Evolutionary conservation across 2,888 invertebrate species (phyloP).

Genomic region (Ganaspis brasiliensis): DNA sequence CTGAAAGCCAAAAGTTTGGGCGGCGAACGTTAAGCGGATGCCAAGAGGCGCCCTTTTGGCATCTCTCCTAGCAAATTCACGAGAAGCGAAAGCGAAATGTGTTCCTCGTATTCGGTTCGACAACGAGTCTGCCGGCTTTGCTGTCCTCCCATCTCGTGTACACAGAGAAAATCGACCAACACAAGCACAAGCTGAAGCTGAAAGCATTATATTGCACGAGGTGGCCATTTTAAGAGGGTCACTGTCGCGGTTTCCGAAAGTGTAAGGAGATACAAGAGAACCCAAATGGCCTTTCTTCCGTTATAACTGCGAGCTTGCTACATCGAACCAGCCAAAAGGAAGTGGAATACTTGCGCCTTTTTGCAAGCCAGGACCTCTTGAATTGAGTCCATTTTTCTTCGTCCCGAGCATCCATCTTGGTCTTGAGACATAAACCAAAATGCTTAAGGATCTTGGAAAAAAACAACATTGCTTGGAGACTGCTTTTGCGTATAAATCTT

Average conservation of each 20-base stretch:
- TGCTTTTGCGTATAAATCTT: constrained; percentile 7
- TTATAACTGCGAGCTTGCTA: background rate
- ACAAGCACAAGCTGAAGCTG: constrained; percentile 24
- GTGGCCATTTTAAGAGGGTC: constrained; percentile 39
- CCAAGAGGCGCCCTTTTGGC: constrained; percentile 41
- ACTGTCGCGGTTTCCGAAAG: constrained; percentile 37
- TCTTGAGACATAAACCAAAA: constrained; percentile 22
- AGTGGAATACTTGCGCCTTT: constrained; percentile 13
- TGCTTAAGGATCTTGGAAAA: constrained; percentile 8
- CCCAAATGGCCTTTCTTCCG: constrained; percentile 33
- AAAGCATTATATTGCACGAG: constrained; percentile 28
- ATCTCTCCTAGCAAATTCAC: constrained; percentile 36
- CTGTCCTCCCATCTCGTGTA: constrained; percentile 41
- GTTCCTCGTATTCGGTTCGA: constrained; percentile 34
- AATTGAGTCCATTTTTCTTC: constrained; percentile 16
- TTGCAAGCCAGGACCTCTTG: constrained; percentile 11
- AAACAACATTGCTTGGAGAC: background rate
- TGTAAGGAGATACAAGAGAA: constrained; percentile 33
- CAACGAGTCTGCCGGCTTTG: constrained; percentile 29
- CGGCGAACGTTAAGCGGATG: constrained; percentile 43
- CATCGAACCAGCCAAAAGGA: background rate
- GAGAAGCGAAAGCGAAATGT: constrained; percentile 31
- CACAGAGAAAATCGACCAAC: constrained; percentile 9
- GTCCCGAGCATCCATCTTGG: constrained; percentile 1
- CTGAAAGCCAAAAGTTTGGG: constrained; percentile 43